These are phyloP conservation scores for Entelurus aequoreus DNA, from an alignment of 2,113 vertebrate species.

Conservation along the genomic window DNA sequence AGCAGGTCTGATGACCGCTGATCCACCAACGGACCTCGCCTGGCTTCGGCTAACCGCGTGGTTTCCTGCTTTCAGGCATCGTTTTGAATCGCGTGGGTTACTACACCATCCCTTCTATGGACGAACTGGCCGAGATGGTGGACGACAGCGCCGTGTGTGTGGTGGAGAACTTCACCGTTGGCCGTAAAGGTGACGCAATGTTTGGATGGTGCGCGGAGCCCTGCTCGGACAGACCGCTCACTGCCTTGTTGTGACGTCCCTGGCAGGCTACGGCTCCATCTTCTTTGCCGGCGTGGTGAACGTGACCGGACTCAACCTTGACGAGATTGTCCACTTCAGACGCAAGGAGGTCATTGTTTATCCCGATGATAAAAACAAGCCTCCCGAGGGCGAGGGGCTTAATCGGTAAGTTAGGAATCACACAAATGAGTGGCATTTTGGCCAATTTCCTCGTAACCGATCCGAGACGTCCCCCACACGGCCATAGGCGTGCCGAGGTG, in stretches of 20 bases:
- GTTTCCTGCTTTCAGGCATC: constrained; percentile 72
- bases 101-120: constrained; percentile 92
- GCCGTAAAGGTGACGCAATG: constrained; percentile 79
- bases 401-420: constrained; percentile 75
- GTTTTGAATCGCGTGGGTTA: constrained; percentile 83
- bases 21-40: background rate
- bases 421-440: background rate
- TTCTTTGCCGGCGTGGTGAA: constrained; percentile 89
- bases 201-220: background rate
- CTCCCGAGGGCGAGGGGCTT: constrained; percentile 82
- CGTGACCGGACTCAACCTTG: constrained; percentile 83
- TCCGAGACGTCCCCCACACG: background rate
- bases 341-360: constrained; percentile 96
- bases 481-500: constrained; percentile 80
- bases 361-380: constrained; percentile 85
- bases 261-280: constrained; percentile 87
- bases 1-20: constrained; percentile 71
- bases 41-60: background rate
- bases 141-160: constrained; percentile 81
- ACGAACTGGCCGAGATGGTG: constrained; percentile 81
- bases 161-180: constrained; percentile 89
- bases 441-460: too few relatives aligned
- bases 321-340: constrained; percentile 91
- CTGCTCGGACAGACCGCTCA: background rate
- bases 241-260: constrained; percentile 1